Percentiles rank a stretch among this genome's conserved stretches.
These are phyloP conservation scores for Onychomys arenicola DNA, from an alignment of 2,797 vertebrate genomes.

Conservation along the genomic window DNA sequence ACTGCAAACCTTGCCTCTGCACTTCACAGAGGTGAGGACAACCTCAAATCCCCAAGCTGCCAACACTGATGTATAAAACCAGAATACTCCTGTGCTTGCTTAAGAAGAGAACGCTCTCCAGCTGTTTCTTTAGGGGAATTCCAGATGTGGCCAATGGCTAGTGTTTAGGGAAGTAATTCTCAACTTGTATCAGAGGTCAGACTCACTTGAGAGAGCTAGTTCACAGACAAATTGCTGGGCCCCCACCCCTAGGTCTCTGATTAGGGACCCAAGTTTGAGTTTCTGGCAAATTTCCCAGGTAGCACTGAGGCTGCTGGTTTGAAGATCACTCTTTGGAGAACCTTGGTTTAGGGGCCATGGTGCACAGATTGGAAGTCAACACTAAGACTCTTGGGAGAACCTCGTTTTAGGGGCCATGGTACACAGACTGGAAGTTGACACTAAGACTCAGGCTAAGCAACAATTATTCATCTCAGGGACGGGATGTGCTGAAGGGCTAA, in stretches of 20 bases:
- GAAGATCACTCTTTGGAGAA: constrained; percentile 1
- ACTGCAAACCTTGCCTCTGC: constrained; percentile 28
- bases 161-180: constrained; percentile 11
- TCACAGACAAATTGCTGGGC: not conserved
- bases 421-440: not conserved
- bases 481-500: not conserved
- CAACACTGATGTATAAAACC: constrained; percentile 14
- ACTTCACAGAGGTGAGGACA: not conserved
- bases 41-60: not conserved
- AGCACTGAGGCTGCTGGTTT: not conserved
- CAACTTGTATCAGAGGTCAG: not conserved
- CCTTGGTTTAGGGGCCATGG: not conserved
- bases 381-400: constrained; percentile 3
- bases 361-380: not conserved
- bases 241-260: not conserved
- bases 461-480: not conserved
- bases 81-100: constrained; percentile 7
- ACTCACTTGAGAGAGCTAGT: constrained; percentile 20
- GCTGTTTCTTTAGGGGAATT: constrained; percentile 25
- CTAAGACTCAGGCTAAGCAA: not conserved
- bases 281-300: not conserved
- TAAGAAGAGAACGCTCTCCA: constrained; percentile 14
- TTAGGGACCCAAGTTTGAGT: not conserved
- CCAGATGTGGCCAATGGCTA: not conserved
- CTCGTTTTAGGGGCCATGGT: not conserved